Evolutionary conservation across 2,888 invertebrate species (phyloP).

Genomic region (Mythimna ferrago): DNA sequence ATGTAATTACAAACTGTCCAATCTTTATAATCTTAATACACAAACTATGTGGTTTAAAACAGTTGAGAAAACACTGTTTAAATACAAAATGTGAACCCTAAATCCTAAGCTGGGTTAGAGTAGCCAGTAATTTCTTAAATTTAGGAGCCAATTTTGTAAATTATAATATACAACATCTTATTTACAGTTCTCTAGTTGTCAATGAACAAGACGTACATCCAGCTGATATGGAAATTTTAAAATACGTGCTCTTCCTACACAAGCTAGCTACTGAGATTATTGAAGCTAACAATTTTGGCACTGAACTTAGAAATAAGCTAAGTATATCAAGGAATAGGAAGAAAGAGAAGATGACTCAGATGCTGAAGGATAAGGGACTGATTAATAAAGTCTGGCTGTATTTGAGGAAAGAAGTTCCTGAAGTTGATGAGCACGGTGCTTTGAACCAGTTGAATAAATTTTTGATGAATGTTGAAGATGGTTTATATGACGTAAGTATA

Average conservation of each 20-base stretch:
- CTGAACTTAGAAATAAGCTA: slow-evolving; percentile 23
- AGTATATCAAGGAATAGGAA: slow-evolving; percentile 60
- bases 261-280: slow-evolving; percentile 57
- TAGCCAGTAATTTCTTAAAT: too few species aligned
- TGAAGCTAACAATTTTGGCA: slow-evolving; percentile 5
- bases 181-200: slow-evolving; percentile 65
- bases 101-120: too few species aligned
- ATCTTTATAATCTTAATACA: too few species aligned
- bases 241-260: slow-evolving; percentile 73
- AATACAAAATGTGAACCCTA: too few species aligned
- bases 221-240: slow-evolving; percentile 75
- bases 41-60: too few species aligned
- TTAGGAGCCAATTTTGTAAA: too few species aligned
- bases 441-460: slow-evolving; percentile 64
- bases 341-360: slow-evolving; percentile 25
- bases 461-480: slow-evolving; percentile 64
- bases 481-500: slow-evolving; percentile 75
- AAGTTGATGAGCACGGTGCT: slow-evolving; percentile 1
- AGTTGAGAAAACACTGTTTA: too few species aligned
- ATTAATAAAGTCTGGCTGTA: slow-evolving; percentile 62
- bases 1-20: too few species aligned
- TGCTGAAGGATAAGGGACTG: slow-evolving; percentile 58
- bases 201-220: slow-evolving; percentile 63
- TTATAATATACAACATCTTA: background rate
- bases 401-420: slow-evolving; percentile 29